These are phyloP conservation scores for Loriculus beryllinus DNA, from an alignment of 2,797 vertebrate species.

Conservation along the genomic window DNA sequence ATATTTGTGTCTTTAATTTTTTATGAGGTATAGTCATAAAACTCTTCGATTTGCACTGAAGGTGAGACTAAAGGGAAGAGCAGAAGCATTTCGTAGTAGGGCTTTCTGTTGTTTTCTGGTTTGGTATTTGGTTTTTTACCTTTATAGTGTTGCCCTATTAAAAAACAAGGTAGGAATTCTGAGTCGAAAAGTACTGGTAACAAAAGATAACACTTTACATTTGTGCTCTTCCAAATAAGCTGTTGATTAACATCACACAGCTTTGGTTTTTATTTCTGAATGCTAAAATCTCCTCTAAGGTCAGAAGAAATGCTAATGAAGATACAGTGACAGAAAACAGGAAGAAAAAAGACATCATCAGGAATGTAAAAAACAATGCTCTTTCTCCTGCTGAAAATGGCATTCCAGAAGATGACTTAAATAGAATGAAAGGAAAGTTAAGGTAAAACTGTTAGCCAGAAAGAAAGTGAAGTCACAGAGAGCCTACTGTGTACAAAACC, in stretches of 20 bases:
- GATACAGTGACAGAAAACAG: neutral
- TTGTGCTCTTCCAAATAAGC: neutral
- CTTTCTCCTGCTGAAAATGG: neutral
- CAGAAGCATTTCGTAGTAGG: fast-evolving
- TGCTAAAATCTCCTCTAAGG: neutral
- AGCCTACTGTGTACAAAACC: neutral
- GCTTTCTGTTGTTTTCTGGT: neutral
- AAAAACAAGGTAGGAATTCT: neutral
- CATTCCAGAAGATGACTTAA: neutral
- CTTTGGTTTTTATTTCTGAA: neutral
- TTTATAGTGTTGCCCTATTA: neutral
- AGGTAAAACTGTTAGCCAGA: neutral
- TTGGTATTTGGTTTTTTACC: neutral
- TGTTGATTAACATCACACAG: neutral
- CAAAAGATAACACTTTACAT: neutral
- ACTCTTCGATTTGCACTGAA: neutral
- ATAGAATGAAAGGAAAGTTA: neutral
- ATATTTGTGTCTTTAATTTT: neutral
- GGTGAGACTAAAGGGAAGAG: neutral
- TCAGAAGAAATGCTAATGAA: conserved; percentile 8
- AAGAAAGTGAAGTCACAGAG: neutral
- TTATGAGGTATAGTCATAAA: neutral
- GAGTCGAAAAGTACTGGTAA: neutral
- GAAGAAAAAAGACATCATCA: neutral
- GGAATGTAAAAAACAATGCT: neutral